Evolutionary conservation across 2,113 vertebrate species (phyloP).

Genomic region (Rostratula benghalensis): DNA sequence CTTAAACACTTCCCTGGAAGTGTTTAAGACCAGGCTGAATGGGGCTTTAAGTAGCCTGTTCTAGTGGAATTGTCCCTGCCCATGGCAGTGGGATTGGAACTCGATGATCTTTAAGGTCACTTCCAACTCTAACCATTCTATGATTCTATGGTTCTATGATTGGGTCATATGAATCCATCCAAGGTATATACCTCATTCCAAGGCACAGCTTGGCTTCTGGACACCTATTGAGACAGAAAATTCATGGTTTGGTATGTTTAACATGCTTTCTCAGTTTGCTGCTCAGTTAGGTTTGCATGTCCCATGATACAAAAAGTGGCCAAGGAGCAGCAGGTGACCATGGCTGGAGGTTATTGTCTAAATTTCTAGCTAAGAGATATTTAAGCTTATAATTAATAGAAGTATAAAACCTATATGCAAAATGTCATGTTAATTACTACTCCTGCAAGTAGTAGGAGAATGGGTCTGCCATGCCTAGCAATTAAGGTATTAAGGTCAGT

Average conservation of each 20-base stretch:
- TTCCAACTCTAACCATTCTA: too few relatives aligned
- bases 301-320: background rate
- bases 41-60: too few relatives aligned
- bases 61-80: too few relatives aligned
- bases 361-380: background rate
- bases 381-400: background rate
- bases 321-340: background rate
- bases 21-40: too few relatives aligned
- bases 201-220: background rate
- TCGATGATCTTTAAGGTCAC: too few relatives aligned
- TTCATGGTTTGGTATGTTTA: background rate
- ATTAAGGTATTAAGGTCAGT: background rate
- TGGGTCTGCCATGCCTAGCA: background rate
- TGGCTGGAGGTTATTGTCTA: background rate
- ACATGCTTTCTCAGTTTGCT: background rate
- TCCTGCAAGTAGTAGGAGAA: background rate
- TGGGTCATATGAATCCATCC: background rate
- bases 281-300: background rate
- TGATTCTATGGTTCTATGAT: background rate
- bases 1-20: too few relatives aligned
- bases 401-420: background rate
- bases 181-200: background rate
- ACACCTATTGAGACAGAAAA: background rate
- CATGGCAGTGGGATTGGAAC: too few relatives aligned
- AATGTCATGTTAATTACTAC: background rate